Evolutionary conservation across 2,888 invertebrate species (phyloP), one percentile per base, ranked within the genome.

Genomic region (Taenaris catops): DNA sequence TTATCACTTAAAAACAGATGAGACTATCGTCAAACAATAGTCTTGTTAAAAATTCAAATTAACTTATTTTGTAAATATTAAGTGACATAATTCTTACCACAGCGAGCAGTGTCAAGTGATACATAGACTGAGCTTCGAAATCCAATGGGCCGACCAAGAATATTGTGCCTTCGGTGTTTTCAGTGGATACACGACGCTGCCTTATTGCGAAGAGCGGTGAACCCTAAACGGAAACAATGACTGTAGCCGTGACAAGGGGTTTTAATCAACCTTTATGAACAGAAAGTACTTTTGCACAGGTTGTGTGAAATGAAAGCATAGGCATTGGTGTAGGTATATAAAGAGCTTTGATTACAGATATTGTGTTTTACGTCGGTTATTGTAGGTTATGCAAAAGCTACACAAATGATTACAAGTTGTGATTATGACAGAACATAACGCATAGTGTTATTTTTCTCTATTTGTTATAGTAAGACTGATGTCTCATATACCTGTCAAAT

Each of bases 111-210:
- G 93, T 94, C 47, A 96, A 83, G 55, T 94, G 94, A 74, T 96
- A 95, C 89, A 96, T 94, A 31, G 95, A 94, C 71, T 94, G 94
- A 31, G 91, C 93, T 68, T 97, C 97, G 62, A 96, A 97, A 76
- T 97, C 96, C 55, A 97, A 79, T 46, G 92, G 91, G 31, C 93
- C 93, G 34, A 93, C 88, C 23, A 96, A 80, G 54, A 93, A 91
- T 56, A 96, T 91, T 2, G 93, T 92, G 24, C 94, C 95, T 63
- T 94, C 93, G 5, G 94, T 94, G 57, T 93, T 93, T 54, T 92
- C 92, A 1, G 92, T 89, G 4, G 92, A 92, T 21, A 93, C 89
- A 44, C 94, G 90, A 49, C 91, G 90, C 63, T 95, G 94, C 46
- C 93, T 89, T 53, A 95, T 92, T 38, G 93, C 93, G 64, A 95